These are phyloP conservation scores for Trinectes maculatus DNA, from an alignment of 2,113 vertebrate species.

Conservation along the genomic window DNA sequence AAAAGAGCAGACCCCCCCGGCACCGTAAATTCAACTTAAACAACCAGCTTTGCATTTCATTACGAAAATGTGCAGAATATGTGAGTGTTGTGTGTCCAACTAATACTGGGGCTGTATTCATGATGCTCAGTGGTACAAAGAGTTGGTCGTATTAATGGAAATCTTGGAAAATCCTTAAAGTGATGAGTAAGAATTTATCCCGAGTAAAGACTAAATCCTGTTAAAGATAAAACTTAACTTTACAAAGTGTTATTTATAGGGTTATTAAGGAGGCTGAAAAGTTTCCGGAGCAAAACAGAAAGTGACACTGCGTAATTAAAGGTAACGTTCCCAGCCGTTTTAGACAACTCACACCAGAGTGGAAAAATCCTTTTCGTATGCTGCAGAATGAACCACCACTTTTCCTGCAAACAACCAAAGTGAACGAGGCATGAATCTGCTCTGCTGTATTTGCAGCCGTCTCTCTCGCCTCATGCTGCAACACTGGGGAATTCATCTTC, in stretches of 20 bases:
- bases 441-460: neutral
- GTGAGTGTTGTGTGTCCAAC: conserved; percentile 15
- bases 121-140: neutral
- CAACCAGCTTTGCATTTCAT: conserved; percentile 53
- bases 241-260: too few relatives aligned
- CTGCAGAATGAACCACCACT: neutral
- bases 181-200: neutral
- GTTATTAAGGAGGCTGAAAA: neutral
- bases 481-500: too few relatives aligned
- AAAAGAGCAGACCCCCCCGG: conserved; percentile 16
- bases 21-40: conserved; percentile 29
- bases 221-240: neutral
- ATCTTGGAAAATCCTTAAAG: neutral
- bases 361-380: neutral
- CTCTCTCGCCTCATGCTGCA: neutral
- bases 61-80: conserved; percentile 34
- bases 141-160: neutral
- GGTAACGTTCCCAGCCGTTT: neutral
- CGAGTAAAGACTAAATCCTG: neutral
- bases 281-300: neutral
- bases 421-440: neutral
- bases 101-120: neutral
- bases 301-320: neutral
- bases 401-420: neutral
- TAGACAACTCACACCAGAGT: neutral